phyloP scores from a whole-genome alignment of 2,113 vertebrate genomes.

The Myxocyprinus asiaticus region DNA sequence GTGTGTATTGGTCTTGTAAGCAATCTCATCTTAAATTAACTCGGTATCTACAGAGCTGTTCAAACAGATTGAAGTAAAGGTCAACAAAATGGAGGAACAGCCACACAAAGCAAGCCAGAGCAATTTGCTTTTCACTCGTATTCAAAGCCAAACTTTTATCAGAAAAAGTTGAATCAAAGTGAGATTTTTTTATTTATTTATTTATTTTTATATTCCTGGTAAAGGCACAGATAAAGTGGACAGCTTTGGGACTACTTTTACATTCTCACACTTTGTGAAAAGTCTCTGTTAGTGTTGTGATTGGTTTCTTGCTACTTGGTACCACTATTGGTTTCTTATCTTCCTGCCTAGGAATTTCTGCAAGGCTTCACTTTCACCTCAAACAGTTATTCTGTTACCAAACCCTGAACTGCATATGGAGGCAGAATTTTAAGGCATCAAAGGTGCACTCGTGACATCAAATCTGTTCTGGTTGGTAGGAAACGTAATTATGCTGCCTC shows the following conservation, averaged over 20 bases:
- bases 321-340: background rate
- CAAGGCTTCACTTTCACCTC: background rate
- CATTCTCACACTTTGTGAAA: slow-evolving; percentile 51
- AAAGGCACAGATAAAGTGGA: slow-evolving; percentile 8
- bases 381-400: background rate
- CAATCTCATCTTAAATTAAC: slow-evolving; percentile 70
- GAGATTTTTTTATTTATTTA: background rate
- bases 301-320: background rate
- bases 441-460: too few species aligned
- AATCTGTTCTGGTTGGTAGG: too few species aligned
- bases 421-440: too few species aligned
- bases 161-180: slow-evolving; percentile 15
- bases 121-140: slow-evolving; percentile 57
- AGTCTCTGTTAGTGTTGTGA: slow-evolving; percentile 41
- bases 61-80: slow-evolving; percentile 70
- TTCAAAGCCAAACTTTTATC: slow-evolving; percentile 38
- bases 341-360: background rate
- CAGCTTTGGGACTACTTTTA: slow-evolving; percentile 5
- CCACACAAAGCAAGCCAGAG: slow-evolving; percentile 61
- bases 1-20: slow-evolving; percentile 69
- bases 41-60: slow-evolving; percentile 69
- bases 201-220: background rate
- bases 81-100: slow-evolving; percentile 66
- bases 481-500: too few species aligned
- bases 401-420: too few species aligned